These are phyloP conservation scores for Parascotia fuliginaria DNA, from an alignment of 2,888 invertebrate species.

Conservation along the genomic window DNA sequence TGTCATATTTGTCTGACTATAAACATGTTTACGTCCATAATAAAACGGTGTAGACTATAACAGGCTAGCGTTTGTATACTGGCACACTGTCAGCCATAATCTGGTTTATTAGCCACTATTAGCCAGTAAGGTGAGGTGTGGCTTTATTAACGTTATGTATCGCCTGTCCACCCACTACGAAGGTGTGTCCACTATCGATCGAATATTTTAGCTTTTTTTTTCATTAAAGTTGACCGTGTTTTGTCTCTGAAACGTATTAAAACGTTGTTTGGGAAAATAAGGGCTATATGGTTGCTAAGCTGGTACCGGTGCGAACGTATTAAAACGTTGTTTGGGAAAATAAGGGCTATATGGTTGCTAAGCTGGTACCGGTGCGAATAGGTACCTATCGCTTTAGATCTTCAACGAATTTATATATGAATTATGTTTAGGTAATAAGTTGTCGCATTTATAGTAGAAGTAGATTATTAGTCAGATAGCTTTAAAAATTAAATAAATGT, in stretches of 20 bases:
- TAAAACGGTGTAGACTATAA: conserved; percentile 9
- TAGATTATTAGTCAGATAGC: too few species aligned
- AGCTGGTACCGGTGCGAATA: too few species aligned
- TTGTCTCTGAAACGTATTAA: too few species aligned
- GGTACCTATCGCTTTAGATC: too few species aligned
- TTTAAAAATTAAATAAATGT: too few species aligned
- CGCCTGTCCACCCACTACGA: conserved; percentile 54
- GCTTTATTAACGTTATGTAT: conserved; percentile 64
- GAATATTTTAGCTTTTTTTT: conserved; percentile 37
- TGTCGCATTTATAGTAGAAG: too few species aligned
- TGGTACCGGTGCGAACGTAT: too few species aligned
- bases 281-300: too few species aligned
- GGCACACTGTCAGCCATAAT: conserved; percentile 55
- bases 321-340: background rate
- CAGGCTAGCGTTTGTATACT: conserved; percentile 20
- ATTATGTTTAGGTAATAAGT: too few species aligned
- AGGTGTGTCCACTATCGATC: conserved; percentile 69
- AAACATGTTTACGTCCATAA: conserved; percentile 12
- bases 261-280: background rate
- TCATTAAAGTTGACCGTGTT: too few species aligned
- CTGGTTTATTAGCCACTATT: conserved; percentile 65
- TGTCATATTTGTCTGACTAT: conserved; percentile 10
- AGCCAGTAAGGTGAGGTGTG: conserved; percentile 65
- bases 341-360: too few species aligned
- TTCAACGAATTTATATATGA: too few species aligned